phyloP scores from a whole-genome alignment of 2,888 invertebrate species.

The Tetramorium bicarinatum region DNA sequence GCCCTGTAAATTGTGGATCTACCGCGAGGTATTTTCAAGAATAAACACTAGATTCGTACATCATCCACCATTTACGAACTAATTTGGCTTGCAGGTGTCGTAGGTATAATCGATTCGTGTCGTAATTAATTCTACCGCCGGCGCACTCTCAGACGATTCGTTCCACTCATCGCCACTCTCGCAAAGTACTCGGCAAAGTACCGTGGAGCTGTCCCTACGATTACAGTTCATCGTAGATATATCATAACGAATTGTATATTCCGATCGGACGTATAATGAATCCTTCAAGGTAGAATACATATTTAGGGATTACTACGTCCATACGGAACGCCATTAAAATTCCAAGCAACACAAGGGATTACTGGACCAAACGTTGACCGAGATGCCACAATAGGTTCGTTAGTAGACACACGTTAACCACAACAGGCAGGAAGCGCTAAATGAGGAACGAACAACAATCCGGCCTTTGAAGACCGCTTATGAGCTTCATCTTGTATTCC shows the following conservation, averaged over 20 bases:
- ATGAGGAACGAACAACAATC: slow-evolving; percentile 75
- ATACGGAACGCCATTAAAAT: slow-evolving; percentile 69
- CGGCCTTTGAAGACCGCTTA: slow-evolving; percentile 69
- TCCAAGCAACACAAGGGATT: slow-evolving; percentile 80
- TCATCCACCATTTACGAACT: slow-evolving; percentile 18
- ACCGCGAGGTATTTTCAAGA: slow-evolving; percentile 6
- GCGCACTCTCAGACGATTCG: slow-evolving; percentile 28
- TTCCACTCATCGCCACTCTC: slow-evolving; percentile 30
- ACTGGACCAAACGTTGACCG: slow-evolving; percentile 81
- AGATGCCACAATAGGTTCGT: slow-evolving; percentile 84
- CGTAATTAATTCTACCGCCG: slow-evolving; percentile 34
- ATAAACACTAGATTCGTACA: slow-evolving; percentile 15
- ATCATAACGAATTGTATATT: slow-evolving; percentile 21
- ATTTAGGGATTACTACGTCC: slow-evolving; percentile 18
- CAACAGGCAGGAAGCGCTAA: slow-evolving; percentile 79
- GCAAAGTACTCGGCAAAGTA: background rate
- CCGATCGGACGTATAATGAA: slow-evolving; percentile 6
- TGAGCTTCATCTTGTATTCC: slow-evolving; percentile 62
- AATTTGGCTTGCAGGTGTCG: slow-evolving; percentile 43
- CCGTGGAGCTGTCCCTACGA: background rate
- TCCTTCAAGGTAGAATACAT: slow-evolving; percentile 7
- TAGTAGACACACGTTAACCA: slow-evolving; percentile 82
- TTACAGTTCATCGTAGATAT: slow-evolving; percentile 18
- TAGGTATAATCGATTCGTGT: slow-evolving; percentile 33
- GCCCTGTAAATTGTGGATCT: slow-evolving; percentile 24